phyloP scores from a whole-genome alignment of 64 coral and sea anemone genomes.

The Pachyseris speciosa region DNA sequence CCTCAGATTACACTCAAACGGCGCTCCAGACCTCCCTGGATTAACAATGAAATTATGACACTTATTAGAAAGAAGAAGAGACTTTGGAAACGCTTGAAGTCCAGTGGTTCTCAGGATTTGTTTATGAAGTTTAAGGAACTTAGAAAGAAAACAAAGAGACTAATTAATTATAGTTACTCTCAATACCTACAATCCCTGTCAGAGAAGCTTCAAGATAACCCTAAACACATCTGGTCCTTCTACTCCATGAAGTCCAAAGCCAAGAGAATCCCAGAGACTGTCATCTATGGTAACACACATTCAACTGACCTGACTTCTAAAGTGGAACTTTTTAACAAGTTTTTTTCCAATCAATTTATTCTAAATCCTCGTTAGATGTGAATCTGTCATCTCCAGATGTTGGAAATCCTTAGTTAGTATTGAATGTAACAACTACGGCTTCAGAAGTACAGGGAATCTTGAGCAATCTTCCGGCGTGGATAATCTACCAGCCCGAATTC shows the following conservation, averaged over 20 bases:
- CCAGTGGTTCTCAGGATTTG: conserved; percentile 41
- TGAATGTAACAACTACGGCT: background rate
- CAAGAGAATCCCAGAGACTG: conserved; percentile 54
- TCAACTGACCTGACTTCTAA: background rate
- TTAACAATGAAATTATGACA: conserved; percentile 65
- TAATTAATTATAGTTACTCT: conserved; percentile 30
- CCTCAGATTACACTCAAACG: conserved; percentile 39
- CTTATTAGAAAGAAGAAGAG: conserved; percentile 21
- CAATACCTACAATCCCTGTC: conserved; percentile 27
- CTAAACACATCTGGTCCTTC: conserved; percentile 38
- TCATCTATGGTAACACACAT: background rate
- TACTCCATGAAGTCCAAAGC: conserved; percentile 28
- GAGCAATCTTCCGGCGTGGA: background rate
- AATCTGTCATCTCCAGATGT: too few species aligned
- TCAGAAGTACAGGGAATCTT: background rate
- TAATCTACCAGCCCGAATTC: background rate
- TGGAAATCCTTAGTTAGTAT: too few species aligned
- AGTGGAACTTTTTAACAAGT: conserved; percentile 38
- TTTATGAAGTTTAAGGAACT: conserved; percentile 29
- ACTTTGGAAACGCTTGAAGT: conserved; percentile 52
- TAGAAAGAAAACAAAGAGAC: conserved; percentile 29
- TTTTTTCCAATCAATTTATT: conserved; percentile 15
- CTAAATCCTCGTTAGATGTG: too few species aligned
- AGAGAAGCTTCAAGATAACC: conserved; percentile 30
- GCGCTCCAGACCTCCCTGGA: conserved; percentile 69